phyloP scores from a whole-genome alignment of 2,797 vertebrate species.

The Acanthurus lineatus region DNA sequence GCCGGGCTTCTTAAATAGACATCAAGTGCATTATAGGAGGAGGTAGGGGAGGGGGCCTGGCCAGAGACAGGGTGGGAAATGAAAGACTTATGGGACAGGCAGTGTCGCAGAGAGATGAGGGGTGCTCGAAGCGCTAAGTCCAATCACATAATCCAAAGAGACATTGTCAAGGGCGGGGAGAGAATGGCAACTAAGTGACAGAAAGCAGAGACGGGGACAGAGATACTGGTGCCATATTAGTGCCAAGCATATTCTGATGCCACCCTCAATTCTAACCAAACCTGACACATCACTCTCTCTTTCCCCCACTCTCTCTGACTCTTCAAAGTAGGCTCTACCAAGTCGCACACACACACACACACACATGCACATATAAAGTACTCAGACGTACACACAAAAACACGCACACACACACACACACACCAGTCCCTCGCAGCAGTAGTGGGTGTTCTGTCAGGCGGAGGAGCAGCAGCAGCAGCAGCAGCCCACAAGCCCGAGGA shows the following conservation, averaged over 20 bases:
- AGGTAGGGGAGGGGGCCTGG: slow-evolving; percentile 79
- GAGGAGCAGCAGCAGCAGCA: slow-evolving; percentile 72
- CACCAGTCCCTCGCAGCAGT: slow-evolving; percentile 81
- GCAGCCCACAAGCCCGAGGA: slow-evolving; percentile 88
- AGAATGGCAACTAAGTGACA: slow-evolving; percentile 96
- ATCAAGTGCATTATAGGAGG: slow-evolving; percentile 80
- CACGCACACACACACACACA: slow-evolving; percentile 47
- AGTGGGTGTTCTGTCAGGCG: slow-evolving; percentile 85
- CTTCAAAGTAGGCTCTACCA: slow-evolving; percentile 81
- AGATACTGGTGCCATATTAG: slow-evolving; percentile 97
- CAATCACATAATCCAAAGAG: slow-evolving; percentile 96
- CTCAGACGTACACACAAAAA: slow-evolving; percentile 29
- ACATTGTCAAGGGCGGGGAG: slow-evolving; percentile 90
- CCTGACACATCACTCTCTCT: slow-evolving; percentile 91
- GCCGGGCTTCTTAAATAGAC: slow-evolving; percentile 88
- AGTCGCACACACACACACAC: slow-evolving; percentile 58
- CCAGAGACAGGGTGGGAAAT: slow-evolving; percentile 88
- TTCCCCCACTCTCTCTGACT: slow-evolving; percentile 75
- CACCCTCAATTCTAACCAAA: slow-evolving; percentile 93
- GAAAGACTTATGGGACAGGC: slow-evolving; percentile 78
- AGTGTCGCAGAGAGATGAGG: slow-evolving; percentile 69
- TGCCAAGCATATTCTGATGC: slow-evolving; percentile 94
- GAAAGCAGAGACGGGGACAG: slow-evolving; percentile 98
- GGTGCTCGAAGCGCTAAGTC: slow-evolving; percentile 81
- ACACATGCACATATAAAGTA: slow-evolving; percentile 40